Evolutionary conservation across 35 echinoderm and acorn worm genomes (phyloP).

Genomic region (Ptychodera flava): DNA sequence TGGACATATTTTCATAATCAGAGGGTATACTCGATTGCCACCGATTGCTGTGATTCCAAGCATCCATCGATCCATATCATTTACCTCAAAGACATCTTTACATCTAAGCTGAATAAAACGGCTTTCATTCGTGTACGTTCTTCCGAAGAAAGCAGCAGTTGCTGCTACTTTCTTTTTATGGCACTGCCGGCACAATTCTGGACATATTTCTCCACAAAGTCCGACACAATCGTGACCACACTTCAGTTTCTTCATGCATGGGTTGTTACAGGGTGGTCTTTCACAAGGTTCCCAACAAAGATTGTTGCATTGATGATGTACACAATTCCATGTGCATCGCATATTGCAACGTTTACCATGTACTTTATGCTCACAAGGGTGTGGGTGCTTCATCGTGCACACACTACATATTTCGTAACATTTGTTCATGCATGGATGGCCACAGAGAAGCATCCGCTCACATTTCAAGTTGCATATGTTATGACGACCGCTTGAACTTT

Average conservation of each 20-base stretch:
- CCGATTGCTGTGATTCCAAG: not conserved
- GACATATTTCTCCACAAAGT: constrained; percentile 6
- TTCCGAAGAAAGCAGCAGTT: not conserved
- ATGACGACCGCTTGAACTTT: not conserved
- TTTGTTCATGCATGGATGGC: not conserved
- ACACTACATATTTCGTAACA: not conserved
- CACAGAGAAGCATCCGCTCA: not conserved
- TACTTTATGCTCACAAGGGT: constrained; percentile 5
- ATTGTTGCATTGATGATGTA: not conserved
- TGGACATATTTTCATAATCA: not conserved
- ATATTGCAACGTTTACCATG: not conserved
- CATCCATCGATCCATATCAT: not conserved
- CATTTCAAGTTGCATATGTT: not conserved
- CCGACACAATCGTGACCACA: constrained; percentile 6
- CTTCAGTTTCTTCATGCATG: not conserved
- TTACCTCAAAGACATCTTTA: not conserved
- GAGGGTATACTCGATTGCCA: no score
- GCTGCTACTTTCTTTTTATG: not conserved
- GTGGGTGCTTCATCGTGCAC: not conserved
- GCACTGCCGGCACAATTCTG: not conserved
- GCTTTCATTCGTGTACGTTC: not conserved
- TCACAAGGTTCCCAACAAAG: not conserved
- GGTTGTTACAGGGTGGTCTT: not conserved
- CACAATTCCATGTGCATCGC: constrained; percentile 13
- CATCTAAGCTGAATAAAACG: not conserved